These are phyloP conservation scores for Propithecus perrieri DNA, from an alignment of 2,797 vertebrate species.

Conservation along the genomic window DNA sequence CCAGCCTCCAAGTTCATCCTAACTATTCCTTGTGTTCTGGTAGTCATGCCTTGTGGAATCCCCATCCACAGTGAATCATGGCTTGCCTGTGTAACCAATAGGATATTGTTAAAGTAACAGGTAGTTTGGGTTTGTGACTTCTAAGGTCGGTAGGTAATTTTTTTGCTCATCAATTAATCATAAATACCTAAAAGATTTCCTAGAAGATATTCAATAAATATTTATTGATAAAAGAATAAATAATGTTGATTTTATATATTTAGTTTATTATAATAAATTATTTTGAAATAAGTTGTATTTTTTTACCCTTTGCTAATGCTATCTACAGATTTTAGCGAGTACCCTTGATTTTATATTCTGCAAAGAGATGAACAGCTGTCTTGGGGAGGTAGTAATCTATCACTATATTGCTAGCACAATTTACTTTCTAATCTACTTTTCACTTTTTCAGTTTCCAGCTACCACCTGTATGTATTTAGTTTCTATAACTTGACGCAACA, in stretches of 20 bases:
- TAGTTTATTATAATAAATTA: neutral
- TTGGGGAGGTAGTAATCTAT: neutral
- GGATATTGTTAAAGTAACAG: neutral
- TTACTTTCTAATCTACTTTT: neutral
- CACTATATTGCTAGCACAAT: neutral
- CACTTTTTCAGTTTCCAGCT: neutral
- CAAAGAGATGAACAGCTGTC: neutral
- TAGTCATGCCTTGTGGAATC: neutral
- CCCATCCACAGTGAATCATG: neutral
- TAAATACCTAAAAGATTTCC: neutral
- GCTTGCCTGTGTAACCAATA: neutral
- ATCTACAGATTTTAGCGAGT: neutral
- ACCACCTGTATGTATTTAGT: neutral
- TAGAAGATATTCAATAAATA: neutral
- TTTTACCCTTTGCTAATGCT: neutral
- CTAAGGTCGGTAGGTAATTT: neutral
- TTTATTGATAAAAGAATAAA: neutral
- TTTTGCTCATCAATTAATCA: neutral
- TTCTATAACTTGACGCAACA: neutral
- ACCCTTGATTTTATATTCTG: neutral
- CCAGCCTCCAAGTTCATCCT: neutral
- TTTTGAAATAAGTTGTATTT: conserved; percentile 13
- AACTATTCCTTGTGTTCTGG: neutral
- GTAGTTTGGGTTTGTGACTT: neutral
- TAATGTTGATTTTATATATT: neutral